Evolutionary conservation across 1,140 invertebrate genomes (phyloP), one percentile per base, ranked within the genome.

Genomic region (Ganaspis sp.): DNA sequence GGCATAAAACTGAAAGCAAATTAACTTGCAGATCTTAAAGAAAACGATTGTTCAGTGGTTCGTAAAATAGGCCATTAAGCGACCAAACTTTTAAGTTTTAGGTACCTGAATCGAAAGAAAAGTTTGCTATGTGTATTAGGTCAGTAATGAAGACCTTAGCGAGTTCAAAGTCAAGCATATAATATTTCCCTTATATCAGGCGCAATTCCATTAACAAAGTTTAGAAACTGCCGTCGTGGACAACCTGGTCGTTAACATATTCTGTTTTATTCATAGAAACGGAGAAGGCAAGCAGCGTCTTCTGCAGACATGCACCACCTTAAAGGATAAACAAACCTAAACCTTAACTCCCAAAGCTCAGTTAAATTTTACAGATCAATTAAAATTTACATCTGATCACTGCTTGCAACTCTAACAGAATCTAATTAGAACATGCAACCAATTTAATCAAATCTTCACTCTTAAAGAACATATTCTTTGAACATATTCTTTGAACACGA

Each of bases 121-220:
- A 64, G 26, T 64, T 29, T 12, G 21, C 26, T 11, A n/a, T 64
- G n/a, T 29, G 58, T 26, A 12, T 64, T 29, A 64, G 23, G 23
- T 34, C 58, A 64, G 58, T 29, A 29, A 64, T n/a, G 6, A 64
- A 64, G 58, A 26, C 4, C 58, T 64, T 40, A 12, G 37, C n/a
- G 70, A 40, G 29, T 72, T 49, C 40, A 23, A 37, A 23, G 70
- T 26, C 70, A 1, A 19, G 42, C 19, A 72, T 29, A 29, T 64
- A 64, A 64, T 86, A 83, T 87, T 87, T 87, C 82, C 78, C 81
- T 85, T 81, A 83, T 76, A 37, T 72, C 73, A 74, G 45, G 72
- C 71, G 75, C 85, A 84, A 87, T 88, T 87, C 85, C 80, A 87
- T 87, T 87, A 87, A 74, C 73, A 81, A 87, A 87, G 84, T 86